Conservation (phyloP, 2,797 vertebrate genomes). For the Bradypus variegatus region DNA sequence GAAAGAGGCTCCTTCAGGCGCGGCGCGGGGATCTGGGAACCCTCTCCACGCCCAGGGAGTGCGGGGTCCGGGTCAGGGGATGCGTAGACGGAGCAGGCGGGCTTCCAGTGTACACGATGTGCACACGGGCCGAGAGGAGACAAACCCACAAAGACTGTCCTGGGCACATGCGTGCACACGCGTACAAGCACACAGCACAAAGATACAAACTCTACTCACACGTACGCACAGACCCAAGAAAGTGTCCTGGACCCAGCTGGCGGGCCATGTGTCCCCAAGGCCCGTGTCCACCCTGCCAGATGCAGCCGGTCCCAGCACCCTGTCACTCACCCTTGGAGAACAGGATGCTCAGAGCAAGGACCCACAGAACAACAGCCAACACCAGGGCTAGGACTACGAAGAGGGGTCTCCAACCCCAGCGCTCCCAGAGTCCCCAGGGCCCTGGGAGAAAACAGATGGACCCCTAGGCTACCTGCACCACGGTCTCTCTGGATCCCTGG, state of each 20-base stretch:
- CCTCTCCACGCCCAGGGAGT: not conserved
- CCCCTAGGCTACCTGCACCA: not conserved
- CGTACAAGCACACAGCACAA: not conserved
- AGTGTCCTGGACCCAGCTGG: not conserved
- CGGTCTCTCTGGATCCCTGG: not conserved
- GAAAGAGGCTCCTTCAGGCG: not conserved
- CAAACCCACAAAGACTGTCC: no score
- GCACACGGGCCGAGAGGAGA: no score
- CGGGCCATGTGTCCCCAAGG: not conserved
- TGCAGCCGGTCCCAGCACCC: not conserved
- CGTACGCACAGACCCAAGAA: not conserved
- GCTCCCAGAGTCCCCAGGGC: not conserved
- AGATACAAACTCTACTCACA: not conserved
- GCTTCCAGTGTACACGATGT: not conserved
- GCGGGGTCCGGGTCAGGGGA: not conserved
- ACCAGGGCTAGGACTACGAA: not conserved
- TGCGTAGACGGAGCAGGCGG: not conserved
- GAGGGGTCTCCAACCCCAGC: not conserved
- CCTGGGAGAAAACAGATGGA: not conserved
- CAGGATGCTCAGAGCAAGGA: conserved; percentile 38
- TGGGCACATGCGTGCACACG: not conserved
- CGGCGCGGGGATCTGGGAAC: not conserved
- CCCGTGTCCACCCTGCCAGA: not conserved
- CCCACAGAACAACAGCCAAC: conserved; percentile 22
- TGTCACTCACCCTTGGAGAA: conserved; percentile 55